A percentile compares a stretch with the other conserved stretches of the same genome.
Evolutionary conservation across 1,140 invertebrate genomes (phyloP).

Genomic region (Kradibia gibbosae): DNA sequence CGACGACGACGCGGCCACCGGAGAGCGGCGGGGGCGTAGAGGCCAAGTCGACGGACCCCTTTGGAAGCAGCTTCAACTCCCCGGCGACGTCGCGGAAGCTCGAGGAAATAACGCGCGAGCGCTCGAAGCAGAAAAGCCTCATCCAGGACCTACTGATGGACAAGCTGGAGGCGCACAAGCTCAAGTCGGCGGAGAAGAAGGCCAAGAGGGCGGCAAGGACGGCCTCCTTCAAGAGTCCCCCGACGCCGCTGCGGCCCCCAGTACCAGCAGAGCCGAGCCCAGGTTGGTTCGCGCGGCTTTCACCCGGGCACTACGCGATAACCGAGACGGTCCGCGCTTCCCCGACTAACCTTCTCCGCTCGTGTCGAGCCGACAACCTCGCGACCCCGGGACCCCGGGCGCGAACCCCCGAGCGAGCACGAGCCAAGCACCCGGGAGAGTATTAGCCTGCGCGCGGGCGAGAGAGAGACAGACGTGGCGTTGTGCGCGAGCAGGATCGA

Average conservation of each 20-base stretch:
- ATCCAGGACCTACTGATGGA: slow-evolving; percentile 86
- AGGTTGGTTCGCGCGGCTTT: neutral
- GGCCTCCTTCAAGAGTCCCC: slow-evolving; percentile 60
- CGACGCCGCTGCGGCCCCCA: slow-evolving; percentile 47
- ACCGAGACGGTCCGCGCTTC: too few species aligned
- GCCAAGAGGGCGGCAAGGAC: slow-evolving; percentile 68
- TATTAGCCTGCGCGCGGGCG: too few species aligned
- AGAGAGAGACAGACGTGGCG: too few species aligned
- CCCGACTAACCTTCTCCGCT: too few species aligned
- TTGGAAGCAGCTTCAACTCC: slow-evolving; percentile 62
- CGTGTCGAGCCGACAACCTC: too few species aligned
- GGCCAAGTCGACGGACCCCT: slow-evolving; percentile 52
- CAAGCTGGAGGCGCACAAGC: slow-evolving; percentile 80
- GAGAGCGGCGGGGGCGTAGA: slow-evolving; percentile 68
- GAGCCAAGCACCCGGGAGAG: too few species aligned
- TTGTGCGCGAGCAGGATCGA: too few species aligned
- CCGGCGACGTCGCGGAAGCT: slow-evolving; percentile 75
- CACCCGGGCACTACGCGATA: too few species aligned
- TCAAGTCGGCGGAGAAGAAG: slow-evolving; percentile 77
- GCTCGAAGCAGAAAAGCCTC: slow-evolving; percentile 80
- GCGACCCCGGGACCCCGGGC: too few species aligned
- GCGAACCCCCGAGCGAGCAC: too few species aligned
- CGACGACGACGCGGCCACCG: slow-evolving; percentile 68
- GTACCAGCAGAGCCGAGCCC: neutral
- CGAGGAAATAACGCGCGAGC: slow-evolving; percentile 79